Percentiles rank a stretch among this genome's conserved stretches.
phyloP scores from a whole-genome alignment of 2,888 invertebrate genomes.

The Nesidiocoris tenuis region DNA sequence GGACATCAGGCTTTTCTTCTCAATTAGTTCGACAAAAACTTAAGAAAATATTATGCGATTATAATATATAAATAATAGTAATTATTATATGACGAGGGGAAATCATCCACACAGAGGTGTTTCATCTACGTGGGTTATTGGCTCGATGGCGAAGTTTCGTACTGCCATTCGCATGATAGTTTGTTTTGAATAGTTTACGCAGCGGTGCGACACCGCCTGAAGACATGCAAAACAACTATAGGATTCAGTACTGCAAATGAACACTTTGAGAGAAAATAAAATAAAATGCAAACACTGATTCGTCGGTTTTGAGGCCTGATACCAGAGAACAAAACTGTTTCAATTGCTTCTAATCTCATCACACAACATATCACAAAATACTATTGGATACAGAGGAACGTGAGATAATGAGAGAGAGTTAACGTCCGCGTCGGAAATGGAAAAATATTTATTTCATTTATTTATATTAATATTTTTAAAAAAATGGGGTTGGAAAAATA shows the following conservation, averaged over 20 bases:
- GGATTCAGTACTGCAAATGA: slow-evolving; percentile 24
- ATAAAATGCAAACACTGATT: slow-evolving; percentile 35
- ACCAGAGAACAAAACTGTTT: slow-evolving; percentile 23
- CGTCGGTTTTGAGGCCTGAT: slow-evolving; percentile 14
- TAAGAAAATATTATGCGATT: background rate
- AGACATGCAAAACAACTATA: slow-evolving; percentile 39
- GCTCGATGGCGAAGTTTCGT: background rate
- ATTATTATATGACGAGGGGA: background rate
- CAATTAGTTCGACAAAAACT: background rate
- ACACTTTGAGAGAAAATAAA: slow-evolving; percentile 29
- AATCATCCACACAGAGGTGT: background rate
- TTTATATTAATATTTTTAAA: no score
- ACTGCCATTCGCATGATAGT: background rate
- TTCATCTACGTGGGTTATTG: background rate
- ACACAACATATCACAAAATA: slow-evolving; percentile 47
- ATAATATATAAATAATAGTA: slow-evolving; percentile 1
- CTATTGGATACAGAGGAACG: slow-evolving; percentile 50
- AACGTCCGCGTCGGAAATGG: background rate
- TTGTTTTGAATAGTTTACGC: background rate
- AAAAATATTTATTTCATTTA: no score
- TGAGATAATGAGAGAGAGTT: slow-evolving; percentile 22
- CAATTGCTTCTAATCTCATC: slow-evolving; percentile 39
- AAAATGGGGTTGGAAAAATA: no score
- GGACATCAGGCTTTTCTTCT: slow-evolving; percentile 18
- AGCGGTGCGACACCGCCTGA: background rate